phyloP scores from a whole-genome alignment of 2,797 vertebrate genomes.

The Austrolebias charrua region DNA sequence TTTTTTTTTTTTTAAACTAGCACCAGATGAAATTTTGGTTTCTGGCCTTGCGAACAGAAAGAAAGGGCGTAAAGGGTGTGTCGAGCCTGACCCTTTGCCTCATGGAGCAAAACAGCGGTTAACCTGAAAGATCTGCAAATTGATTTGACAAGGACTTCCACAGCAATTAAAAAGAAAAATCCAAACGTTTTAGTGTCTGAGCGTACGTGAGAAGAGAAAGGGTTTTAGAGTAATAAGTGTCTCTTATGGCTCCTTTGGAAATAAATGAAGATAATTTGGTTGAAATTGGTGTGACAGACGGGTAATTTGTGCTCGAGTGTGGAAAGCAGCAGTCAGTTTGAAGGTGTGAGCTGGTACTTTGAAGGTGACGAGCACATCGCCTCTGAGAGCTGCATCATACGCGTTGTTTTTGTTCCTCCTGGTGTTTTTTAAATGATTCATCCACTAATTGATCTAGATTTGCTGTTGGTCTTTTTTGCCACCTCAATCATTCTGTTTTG shows the following conservation, averaged over 20 bases:
- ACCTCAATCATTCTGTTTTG: neutral
- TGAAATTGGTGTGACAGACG: constrained; percentile 83
- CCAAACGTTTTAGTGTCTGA: constrained; percentile 41
- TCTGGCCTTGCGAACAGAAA: constrained; percentile 31
- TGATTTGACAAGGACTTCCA: constrained; percentile 77
- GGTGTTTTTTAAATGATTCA: constrained; percentile 36
- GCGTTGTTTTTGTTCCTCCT: constrained; percentile 44
- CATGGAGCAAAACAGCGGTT: constrained; percentile 65
- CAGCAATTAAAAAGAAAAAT: constrained; percentile 73
- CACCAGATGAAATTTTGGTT: constrained; percentile 46
- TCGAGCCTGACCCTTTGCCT: constrained; percentile 71
- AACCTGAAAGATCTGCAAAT: constrained; percentile 71
- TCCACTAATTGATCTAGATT: constrained; percentile 41
- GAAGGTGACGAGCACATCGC: constrained; percentile 60
- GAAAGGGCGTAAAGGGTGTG: neutral
- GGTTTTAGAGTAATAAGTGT: constrained; percentile 84
- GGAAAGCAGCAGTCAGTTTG: constrained; percentile 65
- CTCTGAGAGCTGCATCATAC: constrained; percentile 55
- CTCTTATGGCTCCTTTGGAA: constrained; percentile 83
- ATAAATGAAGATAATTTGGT: constrained; percentile 85
- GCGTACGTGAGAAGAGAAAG: constrained; percentile 61
- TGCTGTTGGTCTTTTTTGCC: constrained; percentile 22
- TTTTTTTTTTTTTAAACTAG: constrained; percentile 58
- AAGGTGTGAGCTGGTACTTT: constrained; percentile 60
- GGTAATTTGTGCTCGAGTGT: constrained; percentile 77